Conservation (phyloP, 2,797 vertebrate genomes). For the Spizella passerina region DNA sequence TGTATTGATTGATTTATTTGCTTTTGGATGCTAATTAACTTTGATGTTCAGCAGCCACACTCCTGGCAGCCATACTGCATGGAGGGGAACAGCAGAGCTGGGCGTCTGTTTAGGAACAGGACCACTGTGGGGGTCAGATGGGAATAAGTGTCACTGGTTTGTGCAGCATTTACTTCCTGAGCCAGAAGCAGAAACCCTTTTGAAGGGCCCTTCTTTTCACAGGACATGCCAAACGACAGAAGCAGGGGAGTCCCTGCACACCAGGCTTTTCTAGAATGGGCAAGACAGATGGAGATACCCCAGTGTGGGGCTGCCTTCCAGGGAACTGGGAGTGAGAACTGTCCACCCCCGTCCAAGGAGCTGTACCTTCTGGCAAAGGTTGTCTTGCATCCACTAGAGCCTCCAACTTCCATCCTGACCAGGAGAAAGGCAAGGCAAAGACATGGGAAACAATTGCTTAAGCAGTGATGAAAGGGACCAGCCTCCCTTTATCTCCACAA, state of each 20-base stretch:
- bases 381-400: background rate
- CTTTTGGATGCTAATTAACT: background rate
- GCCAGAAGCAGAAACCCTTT: background rate
- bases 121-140: background rate
- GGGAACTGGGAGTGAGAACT: background rate
- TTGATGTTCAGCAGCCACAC: background rate
- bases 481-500: slow-evolving; percentile 25
- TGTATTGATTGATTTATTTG: slow-evolving; percentile 28
- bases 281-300: background rate
- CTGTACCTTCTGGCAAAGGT: background rate
- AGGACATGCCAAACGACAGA: background rate
- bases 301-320: background rate
- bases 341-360: background rate
- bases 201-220: background rate
- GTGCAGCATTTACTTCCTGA: background rate
- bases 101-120: background rate
- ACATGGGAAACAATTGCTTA: background rate
- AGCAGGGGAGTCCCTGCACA: rapidly evolving
- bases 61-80: background rate
- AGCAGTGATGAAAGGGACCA: slow-evolving; percentile 27
- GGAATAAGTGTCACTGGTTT: background rate
- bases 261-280: background rate
- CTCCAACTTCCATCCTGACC: background rate
- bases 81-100: background rate
- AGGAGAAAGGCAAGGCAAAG: slow-evolving; percentile 1